A percentile compares a stretch with the other conserved stretches of the same genome.
These are phyloP conservation scores for Naso thynnoides DNA, from an alignment of 2,797 vertebrate species.

Conservation along the genomic window DNA sequence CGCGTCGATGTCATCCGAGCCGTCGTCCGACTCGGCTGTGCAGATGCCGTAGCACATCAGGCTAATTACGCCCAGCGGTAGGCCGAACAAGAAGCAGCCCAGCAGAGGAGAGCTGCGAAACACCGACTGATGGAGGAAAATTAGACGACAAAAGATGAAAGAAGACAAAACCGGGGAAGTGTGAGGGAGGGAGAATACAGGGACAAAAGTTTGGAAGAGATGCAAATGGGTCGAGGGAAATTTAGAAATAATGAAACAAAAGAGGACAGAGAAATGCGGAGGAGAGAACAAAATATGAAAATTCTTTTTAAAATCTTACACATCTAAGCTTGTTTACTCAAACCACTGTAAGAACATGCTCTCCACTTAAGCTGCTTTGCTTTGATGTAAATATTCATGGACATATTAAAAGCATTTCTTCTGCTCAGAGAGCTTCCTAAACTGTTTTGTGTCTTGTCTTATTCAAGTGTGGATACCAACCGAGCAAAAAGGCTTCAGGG, in stretches of 20 bases:
- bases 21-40: slow-evolving; percentile 92
- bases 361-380: background rate
- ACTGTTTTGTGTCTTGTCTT: background rate
- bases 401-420: background rate
- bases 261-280: background rate
- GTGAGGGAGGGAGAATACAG: background rate
- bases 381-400: background rate
- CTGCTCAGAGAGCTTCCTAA: background rate
- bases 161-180: background rate
- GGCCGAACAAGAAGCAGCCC: slow-evolving; percentile 98
- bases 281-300: slow-evolving; percentile 12
- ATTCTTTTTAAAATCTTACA: background rate
- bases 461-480: background rate
- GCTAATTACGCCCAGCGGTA: slow-evolving; percentile 97
- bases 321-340: background rate
- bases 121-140: slow-evolving; percentile 87
- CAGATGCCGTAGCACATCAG: slow-evolving; percentile 99
- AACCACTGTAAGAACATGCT: background rate
- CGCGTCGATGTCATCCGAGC: slow-evolving; percentile 85
- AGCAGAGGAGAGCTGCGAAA: slow-evolving; percentile 96
- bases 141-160: slow-evolving; percentile 27
- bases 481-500: background rate
- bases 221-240: background rate
- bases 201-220: slow-evolving; percentile 8
- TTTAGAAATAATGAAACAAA: slow-evolving; percentile 6